Percentiles rank a stretch among this genome's conserved stretches.
These are phyloP conservation scores for Echinarachnius parma DNA, from an alignment of 53 echinoderm and acorn worm species.

Conservation along the genomic window DNA sequence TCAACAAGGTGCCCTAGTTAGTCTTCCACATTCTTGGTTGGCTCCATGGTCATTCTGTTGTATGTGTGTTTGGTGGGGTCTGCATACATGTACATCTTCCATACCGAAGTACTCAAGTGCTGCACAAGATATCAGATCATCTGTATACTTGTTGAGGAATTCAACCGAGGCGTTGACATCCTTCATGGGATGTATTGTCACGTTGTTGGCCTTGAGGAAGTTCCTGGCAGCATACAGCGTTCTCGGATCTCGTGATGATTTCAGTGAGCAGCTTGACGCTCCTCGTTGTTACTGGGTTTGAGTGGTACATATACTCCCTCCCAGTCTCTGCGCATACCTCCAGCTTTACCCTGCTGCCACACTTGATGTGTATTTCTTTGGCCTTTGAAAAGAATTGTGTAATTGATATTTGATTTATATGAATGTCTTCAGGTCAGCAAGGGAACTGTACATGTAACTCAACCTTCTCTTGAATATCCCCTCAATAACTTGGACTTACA, in stretches of 20 bases:
- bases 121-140: constrained; percentile 39
- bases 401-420: no score
- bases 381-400: background rate
- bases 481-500: no score
- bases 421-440: no score
- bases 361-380: no score
- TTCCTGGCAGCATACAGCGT: constrained; percentile 45
- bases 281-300: no score
- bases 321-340: no score
- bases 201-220: constrained; percentile 43
- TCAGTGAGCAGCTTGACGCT: constrained; percentile 8
- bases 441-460: no score
- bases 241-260: constrained; percentile 31
- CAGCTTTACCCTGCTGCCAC: no score
- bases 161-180: constrained; percentile 48
- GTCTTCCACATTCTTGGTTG: constrained; percentile 25
- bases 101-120: constrained; percentile 33
- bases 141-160: constrained; percentile 34
- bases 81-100: background rate
- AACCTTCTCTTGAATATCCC: no score
- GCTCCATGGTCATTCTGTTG: constrained; percentile 6
- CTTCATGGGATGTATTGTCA: constrained; percentile 35
- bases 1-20: constrained; percentile 7
- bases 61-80: background rate
- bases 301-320: no score